Percentiles rank a stretch among this genome's conserved stretches.
phyloP scores from a whole-genome alignment of 2,797 vertebrate species.

The Schizothorax lantsangensis region DNA sequence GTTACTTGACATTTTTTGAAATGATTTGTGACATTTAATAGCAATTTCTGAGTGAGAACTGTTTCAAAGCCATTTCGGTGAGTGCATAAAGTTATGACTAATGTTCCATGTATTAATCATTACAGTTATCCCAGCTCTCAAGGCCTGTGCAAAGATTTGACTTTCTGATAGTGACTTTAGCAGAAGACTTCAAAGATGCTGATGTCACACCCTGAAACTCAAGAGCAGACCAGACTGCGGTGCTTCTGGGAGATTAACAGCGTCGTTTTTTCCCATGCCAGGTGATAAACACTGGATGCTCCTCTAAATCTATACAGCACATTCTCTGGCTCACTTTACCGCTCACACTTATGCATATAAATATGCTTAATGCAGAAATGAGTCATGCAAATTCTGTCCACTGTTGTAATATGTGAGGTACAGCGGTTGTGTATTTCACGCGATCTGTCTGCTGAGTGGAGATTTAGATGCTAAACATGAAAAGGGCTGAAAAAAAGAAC shows the following conservation, averaged over 20 bases:
- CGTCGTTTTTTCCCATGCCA: neutral
- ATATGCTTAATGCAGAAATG: constrained; percentile 69
- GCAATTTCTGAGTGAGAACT: neutral
- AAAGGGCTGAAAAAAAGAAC: constrained; percentile 45
- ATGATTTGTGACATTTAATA: neutral
- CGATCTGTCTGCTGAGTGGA: constrained; percentile 57
- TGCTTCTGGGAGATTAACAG: constrained; percentile 38
- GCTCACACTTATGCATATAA: constrained; percentile 62
- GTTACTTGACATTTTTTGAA: neutral
- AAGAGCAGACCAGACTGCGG: constrained; percentile 7
- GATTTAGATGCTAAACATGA: constrained; percentile 64
- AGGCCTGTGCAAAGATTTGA: neutral
- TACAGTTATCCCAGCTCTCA: neutral
- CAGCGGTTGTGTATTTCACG: constrained; percentile 62
- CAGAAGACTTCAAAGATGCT: constrained; percentile 60
- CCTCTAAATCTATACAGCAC: constrained; percentile 28
- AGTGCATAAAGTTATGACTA: neutral
- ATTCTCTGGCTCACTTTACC: constrained; percentile 16
- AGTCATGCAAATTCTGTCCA: constrained; percentile 65
- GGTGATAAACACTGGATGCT: constrained; percentile 36
- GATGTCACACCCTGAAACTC: constrained; percentile 51
- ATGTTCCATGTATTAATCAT: neutral
- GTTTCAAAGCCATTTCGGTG: neutral
- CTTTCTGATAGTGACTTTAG: constrained; percentile 44
- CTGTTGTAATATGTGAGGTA: constrained; percentile 69